Evolutionary conservation across 2,113 vertebrate genomes (phyloP).

Genomic region (Rhinogobius similis): DNA sequence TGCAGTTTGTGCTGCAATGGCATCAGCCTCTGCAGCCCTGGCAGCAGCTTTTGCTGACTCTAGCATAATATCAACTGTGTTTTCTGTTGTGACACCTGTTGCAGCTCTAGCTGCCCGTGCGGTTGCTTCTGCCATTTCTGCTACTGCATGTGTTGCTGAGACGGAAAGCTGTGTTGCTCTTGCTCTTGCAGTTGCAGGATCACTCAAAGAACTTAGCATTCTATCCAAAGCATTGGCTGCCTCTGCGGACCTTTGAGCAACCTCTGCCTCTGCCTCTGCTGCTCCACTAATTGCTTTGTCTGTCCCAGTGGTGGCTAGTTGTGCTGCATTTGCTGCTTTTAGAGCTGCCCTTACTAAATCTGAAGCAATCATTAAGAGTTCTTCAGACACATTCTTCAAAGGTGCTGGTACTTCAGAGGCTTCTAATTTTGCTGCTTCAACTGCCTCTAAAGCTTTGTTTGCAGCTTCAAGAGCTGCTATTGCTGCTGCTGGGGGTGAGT

Average conservation of each 20-base stretch:
- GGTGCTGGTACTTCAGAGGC: not conserved
- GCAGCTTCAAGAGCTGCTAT: not conserved
- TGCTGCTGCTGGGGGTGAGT: not conserved
- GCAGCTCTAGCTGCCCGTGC: not conserved
- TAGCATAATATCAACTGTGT: not conserved
- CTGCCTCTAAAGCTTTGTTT: not conserved
- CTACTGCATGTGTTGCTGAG: slow-evolving; percentile 10
- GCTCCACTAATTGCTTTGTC: not conserved
- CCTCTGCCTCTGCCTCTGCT: not conserved
- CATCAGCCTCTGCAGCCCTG: not conserved
- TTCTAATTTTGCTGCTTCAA: not conserved
- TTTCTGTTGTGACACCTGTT: not conserved
- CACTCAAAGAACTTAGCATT: not conserved
- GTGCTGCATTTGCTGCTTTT: slow-evolving; percentile 10
- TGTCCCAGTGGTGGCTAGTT: not conserved
- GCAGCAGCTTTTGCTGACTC: slow-evolving; percentile 5
- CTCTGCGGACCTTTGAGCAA: not conserved
- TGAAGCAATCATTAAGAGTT: not conserved
- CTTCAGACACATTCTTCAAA: not conserved
- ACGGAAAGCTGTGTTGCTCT: not conserved
- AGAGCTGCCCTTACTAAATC: slow-evolving; percentile 1
- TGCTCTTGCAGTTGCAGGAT: not conserved
- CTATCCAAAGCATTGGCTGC: not conserved
- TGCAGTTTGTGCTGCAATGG: slow-evolving; percentile 5
- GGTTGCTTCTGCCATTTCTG: slow-evolving; percentile 4